Conservation (phyloP, 30 jellyfish, hydroid and myxozoan species). For the Aurelia aurita region DNA sequence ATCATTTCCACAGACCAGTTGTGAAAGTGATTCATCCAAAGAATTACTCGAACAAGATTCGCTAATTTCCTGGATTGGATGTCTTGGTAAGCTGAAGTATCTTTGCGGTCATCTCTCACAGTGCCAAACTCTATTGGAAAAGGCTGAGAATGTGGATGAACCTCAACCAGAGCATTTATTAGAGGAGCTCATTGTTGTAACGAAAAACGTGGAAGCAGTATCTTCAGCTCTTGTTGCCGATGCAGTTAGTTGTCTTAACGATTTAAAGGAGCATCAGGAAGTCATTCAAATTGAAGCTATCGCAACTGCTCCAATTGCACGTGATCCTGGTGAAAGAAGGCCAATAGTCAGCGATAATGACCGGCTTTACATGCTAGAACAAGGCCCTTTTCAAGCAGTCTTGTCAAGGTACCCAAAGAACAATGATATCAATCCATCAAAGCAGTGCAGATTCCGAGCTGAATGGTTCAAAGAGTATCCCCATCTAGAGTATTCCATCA, state of each 20-base stretch:
- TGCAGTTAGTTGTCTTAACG: constrained; percentile 2
- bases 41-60: neutral
- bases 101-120: constrained; percentile 19
- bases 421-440: neutral
- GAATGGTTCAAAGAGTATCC: constrained; percentile 26
- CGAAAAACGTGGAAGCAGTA: constrained; percentile 11
- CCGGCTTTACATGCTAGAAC: neutral
- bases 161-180: constrained; percentile 28
- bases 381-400: neutral
- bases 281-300: too few species aligned
- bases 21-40: neutral
- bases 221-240: constrained; percentile 25
- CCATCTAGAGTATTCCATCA: constrained; percentile 30
- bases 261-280: neutral
- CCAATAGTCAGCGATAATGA: constrained; percentile 1
- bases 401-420: constrained; percentile 23
- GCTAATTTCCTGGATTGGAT: constrained; percentile 13
- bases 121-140: constrained; percentile 28
- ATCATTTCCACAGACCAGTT: neutral
- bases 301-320: neutral
- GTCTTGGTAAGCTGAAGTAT: constrained; percentile 10
- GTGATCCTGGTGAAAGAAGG: neutral
- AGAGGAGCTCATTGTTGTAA: constrained; percentile 24
- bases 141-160: constrained; percentile 3
- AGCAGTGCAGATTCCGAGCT: neutral